Evolutionary conservation across 2,113 vertebrate species (phyloP).

Genomic region (Tamias sibiricus): DNA sequence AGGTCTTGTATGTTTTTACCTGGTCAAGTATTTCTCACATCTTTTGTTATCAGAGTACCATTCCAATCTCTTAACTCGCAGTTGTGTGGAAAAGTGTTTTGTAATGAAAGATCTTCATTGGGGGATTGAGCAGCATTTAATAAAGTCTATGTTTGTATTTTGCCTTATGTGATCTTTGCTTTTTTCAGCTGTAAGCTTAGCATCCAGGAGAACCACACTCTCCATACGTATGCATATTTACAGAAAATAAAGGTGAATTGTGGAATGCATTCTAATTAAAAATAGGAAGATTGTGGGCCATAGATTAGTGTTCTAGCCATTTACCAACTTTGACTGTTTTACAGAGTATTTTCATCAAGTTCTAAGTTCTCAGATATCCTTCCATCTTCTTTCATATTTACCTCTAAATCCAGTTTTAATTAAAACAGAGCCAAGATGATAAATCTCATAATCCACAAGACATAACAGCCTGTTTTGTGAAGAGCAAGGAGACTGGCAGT

Average conservation of each 20-base stretch:
- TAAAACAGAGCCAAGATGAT: neutral
- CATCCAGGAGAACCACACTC: neutral
- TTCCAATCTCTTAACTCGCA: constrained; percentile 93
- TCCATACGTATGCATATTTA: neutral
- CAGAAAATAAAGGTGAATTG: neutral
- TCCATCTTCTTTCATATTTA: neutral
- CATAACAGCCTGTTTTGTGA: neutral
- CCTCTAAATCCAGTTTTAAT: constrained; percentile 24
- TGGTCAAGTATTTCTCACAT: constrained; percentile 88
- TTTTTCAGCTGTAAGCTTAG: constrained; percentile 35
- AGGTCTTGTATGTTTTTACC: constrained; percentile 85
- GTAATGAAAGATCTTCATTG: constrained; percentile 92
- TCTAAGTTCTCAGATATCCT: neutral
- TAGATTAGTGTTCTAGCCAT: neutral
- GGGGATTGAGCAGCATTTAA: constrained; percentile 94
- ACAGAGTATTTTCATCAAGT: neutral
- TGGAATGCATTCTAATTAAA: neutral
- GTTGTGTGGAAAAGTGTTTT: constrained; percentile 93
- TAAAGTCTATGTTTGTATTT: constrained; percentile 98
- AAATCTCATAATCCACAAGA: neutral
- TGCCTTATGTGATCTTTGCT: constrained; percentile 84
- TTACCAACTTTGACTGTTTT: neutral
- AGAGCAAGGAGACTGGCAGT: neutral
- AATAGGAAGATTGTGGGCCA: neutral
- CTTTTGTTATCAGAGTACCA: constrained; percentile 92